Conservation (phyloP, 2,797 vertebrate species). For the Hydrolagus colliei region DNA sequence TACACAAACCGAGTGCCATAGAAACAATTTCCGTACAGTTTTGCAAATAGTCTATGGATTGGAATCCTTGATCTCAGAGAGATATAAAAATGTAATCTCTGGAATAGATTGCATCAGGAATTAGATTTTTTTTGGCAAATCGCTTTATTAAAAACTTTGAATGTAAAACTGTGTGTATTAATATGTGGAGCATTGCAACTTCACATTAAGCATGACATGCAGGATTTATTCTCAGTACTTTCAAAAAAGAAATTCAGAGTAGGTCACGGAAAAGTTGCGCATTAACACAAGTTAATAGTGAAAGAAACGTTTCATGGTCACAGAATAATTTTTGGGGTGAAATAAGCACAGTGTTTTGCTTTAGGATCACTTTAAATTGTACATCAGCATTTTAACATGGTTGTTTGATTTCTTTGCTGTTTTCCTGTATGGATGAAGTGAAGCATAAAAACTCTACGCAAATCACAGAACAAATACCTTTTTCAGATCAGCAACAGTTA, state of each 20-base stretch:
- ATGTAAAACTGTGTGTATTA: background rate
- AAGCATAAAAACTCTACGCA: background rate
- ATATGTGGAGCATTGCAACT: background rate
- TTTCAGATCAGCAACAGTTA: background rate
- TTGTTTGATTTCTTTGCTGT: background rate
- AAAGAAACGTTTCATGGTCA: background rate
- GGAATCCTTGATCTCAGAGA: background rate
- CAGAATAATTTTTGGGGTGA: background rate
- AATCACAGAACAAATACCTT: background rate
- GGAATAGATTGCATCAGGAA: constrained; percentile 11
- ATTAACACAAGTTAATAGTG: background rate
- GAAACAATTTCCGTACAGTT: background rate
- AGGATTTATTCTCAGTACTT: background rate
- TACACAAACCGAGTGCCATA: background rate
- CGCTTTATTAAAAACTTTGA: background rate
- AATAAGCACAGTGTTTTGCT: background rate
- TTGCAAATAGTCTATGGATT: background rate
- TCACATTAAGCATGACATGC: background rate
- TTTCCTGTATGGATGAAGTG: background rate
- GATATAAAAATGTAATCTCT: constrained; percentile 8
- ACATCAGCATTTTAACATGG: background rate
- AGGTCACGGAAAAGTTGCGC: background rate
- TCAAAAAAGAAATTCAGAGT: background rate
- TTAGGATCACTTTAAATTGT: background rate
- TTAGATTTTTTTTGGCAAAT: background rate